Conservation (phyloP, 1,140 invertebrate genomes). For the Pseudobourletiella spinata region DNA sequence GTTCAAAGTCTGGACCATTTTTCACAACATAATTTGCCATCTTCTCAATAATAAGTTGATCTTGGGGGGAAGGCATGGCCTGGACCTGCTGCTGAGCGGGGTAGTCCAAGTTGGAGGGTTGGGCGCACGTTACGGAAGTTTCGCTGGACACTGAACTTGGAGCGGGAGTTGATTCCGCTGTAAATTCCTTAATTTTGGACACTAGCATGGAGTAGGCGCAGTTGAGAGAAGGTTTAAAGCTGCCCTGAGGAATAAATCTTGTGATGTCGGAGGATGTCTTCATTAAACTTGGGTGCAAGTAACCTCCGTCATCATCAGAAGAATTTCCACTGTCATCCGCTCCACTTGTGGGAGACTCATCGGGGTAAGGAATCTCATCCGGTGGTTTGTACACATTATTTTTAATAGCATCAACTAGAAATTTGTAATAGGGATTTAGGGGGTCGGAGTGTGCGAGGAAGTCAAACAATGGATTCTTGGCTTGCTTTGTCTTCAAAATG, state of each 20-base stretch:
- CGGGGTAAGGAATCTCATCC: slow-evolving; percentile 1
- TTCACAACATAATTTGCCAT: slow-evolving; percentile 91
- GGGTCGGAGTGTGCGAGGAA: slow-evolving; percentile 80
- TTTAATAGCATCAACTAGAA: slow-evolving; percentile 70
- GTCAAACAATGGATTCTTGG: slow-evolving; percentile 83
- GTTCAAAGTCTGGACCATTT: slow-evolving; percentile 87
- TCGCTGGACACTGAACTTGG: neutral
- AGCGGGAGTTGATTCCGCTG: neutral
- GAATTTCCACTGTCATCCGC: slow-evolving; percentile 5
- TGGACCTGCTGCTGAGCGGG: neutral
- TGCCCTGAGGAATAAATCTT: slow-evolving; percentile 46
- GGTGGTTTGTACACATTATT: slow-evolving; percentile 56
- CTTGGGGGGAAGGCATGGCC: slow-evolving; percentile 57
- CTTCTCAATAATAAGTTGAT: slow-evolving; percentile 84
- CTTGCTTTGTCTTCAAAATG: slow-evolving; percentile 91
- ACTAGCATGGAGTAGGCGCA: slow-evolving; percentile 76
- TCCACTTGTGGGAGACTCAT: slow-evolving; percentile 13
- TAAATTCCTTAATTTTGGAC: slow-evolving; percentile 61
- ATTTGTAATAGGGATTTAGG: slow-evolving; percentile 84
- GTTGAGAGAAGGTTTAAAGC: slow-evolving; percentile 66
- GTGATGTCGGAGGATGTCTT: slow-evolving; percentile 51
- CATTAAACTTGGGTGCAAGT: slow-evolving; percentile 23
- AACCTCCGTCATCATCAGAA: slow-evolving; percentile 15
- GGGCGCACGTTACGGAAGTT: neutral
- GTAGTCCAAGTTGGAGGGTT: neutral